A percentile compares a stretch with the other conserved stretches of the same genome.
Evolutionary conservation across 2,797 vertebrate species (phyloP).

Genomic region (Poeciliopsis infans): DNA sequence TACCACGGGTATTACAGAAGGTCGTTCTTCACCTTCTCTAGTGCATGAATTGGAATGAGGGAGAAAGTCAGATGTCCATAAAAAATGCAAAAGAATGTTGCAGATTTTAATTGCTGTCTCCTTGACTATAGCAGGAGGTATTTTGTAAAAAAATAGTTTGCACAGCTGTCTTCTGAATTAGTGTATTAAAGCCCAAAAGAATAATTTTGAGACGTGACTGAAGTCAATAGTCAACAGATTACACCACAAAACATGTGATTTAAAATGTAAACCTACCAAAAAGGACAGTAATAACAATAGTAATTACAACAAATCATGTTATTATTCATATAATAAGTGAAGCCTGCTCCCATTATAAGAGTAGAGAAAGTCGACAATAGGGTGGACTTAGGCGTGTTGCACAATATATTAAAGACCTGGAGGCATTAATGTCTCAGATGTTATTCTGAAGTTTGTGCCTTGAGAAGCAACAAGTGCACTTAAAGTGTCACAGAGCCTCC

Average conservation of each 20-base stretch:
- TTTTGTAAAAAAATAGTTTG: not conserved
- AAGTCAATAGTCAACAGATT: not conserved
- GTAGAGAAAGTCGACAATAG: not conserved
- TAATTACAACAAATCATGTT: no score
- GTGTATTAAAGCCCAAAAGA: not conserved
- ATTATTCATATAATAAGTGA: not conserved
- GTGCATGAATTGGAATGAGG: not conserved
- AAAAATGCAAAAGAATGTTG: not conserved
- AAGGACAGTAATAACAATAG: not conserved
- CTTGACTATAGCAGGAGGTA: not conserved
- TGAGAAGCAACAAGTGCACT: slow-evolving; percentile 10
- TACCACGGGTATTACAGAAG: not conserved
- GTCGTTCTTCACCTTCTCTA: not conserved
- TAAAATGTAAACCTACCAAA: not conserved
- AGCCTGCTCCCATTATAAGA: not conserved
- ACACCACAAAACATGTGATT: not conserved
- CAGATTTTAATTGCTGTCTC: not conserved
- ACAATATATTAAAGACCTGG: slow-evolving; percentile 20
- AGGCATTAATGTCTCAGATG: slow-evolving; percentile 34
- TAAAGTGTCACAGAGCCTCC: slow-evolving; percentile 39
- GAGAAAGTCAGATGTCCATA: not conserved
- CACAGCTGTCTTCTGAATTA: not conserved
- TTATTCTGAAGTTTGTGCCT: slow-evolving; percentile 51
- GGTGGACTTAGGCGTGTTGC: slow-evolving; percentile 26
- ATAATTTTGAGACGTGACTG: not conserved